A percentile compares a stretch with the other conserved stretches of the same genome.
These are phyloP conservation scores for Polypedilum pembai DNA, from an alignment of 1,140 invertebrate species.

Conservation along the genomic window DNA sequence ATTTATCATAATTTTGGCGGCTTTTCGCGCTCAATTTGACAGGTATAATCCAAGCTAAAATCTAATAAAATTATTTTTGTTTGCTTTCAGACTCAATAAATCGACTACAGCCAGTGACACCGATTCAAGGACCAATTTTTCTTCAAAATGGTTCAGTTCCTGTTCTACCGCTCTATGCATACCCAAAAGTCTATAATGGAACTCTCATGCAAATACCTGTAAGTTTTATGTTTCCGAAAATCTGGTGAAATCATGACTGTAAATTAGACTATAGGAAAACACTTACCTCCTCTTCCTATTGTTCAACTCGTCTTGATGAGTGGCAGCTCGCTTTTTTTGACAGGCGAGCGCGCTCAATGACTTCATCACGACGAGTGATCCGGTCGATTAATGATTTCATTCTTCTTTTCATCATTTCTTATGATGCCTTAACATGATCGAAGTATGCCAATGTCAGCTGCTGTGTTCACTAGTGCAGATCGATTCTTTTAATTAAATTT, in stretches of 20 bases:
- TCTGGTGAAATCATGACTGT: neutral
- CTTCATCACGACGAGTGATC: too few relatives aligned
- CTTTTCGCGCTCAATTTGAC: neutral
- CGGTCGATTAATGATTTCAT: too few relatives aligned
- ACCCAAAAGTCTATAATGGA: slow-evolving; percentile 72
- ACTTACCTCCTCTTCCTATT: neutral
- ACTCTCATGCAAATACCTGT: slow-evolving; percentile 79
- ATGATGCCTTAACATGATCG: too few relatives aligned
- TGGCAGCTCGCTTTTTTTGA: too few relatives aligned
- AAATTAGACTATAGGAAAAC: slow-evolving; percentile 8
- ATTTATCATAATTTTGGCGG: neutral
- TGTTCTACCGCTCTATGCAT: slow-evolving; percentile 76
- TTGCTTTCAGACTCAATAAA: slow-evolving; percentile 34
- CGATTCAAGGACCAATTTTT: slow-evolving; percentile 71
- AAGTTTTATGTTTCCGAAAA: slow-evolving; percentile 44
- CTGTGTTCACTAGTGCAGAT: too few relatives aligned
- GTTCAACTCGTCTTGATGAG: too few relatives aligned
- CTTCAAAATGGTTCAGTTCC: slow-evolving; percentile 71
- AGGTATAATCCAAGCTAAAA: neutral
- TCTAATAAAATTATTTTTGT: slow-evolving; percentile 11
- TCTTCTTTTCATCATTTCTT: too few relatives aligned
- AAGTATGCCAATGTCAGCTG: too few relatives aligned
- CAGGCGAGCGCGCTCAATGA: too few relatives aligned
- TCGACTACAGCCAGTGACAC: slow-evolving; percentile 54
- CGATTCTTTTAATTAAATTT: too few relatives aligned